phyloP scores from a whole-genome alignment of 2,113 vertebrate genomes.

The Mobula birostris region DNA sequence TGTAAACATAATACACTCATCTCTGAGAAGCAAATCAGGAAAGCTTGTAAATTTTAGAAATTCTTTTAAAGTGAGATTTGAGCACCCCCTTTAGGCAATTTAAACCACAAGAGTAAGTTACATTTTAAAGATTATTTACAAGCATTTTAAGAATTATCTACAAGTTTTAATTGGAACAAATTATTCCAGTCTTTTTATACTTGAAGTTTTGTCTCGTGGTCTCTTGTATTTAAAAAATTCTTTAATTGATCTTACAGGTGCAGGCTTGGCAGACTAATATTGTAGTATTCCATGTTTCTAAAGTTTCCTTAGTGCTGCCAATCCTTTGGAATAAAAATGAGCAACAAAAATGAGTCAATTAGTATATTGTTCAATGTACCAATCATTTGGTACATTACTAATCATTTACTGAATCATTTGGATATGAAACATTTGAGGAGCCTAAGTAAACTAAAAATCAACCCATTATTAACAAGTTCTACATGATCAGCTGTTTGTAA shows the following conservation, averaged over 20 bases:
- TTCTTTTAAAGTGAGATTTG: background rate
- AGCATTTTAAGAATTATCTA: background rate
- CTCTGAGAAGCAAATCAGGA: background rate
- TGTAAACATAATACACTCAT: background rate
- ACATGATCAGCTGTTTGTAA: background rate
- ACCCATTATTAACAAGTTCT: background rate
- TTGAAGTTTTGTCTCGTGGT: background rate
- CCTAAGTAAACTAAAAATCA: background rate
- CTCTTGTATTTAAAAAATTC: background rate
- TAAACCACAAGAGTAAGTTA: too few relatives aligned
- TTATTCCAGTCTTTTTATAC: background rate
- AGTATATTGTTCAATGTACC: background rate
- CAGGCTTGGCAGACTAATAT: background rate
- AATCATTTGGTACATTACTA: background rate
- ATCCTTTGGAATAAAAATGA: background rate
- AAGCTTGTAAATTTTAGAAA: background rate
- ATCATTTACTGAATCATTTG: background rate
- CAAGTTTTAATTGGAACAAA: background rate
- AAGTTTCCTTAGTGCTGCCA: background rate
- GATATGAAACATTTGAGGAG: background rate
- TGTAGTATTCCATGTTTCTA: background rate
- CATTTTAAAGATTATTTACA: background rate
- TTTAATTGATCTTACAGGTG: background rate
- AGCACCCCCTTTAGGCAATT: conserved; percentile 17
- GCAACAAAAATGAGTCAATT: background rate